Evolutionary conservation across 2,113 vertebrate species (phyloP), one percentile per base, ranked within the genome.

Genomic region (Drymodes brunneopygia): DNA sequence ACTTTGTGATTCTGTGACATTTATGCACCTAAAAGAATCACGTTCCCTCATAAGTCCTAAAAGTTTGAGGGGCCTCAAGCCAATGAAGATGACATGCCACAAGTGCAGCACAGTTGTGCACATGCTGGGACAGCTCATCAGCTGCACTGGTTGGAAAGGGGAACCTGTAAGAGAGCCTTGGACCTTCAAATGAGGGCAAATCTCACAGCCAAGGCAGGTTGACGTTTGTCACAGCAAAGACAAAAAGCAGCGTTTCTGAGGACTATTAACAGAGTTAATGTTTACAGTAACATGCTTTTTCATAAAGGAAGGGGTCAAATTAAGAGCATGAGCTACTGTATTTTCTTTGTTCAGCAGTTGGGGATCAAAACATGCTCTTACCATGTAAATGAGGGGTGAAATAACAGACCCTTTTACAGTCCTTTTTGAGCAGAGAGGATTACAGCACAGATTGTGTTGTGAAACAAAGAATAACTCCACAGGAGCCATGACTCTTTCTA

Each of bases 401-500:
- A 84, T 82, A 86, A 77, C 78, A 92, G 82, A 95, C 45, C 36
- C 36, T 78, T 95, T 90, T 88, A 74, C 54, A 80, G 31, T 81
- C 40, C 54, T 90, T 88, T 96, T 94, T 83, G 57, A 93, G 50
- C 66, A 94, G 92, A 54, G 81, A 88, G 54, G 81, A 97, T 91
- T 95, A 65, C 65, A 90, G 64, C 9, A 1, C 70, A 88, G 53
- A 93, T 57, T 94, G 84, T 92, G 90, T 64, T 61, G 72, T 70
- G 71, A 97, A 96, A 95, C 53, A 81, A 95, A 96, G 85, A 93
- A 88, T 58, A 96, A 45, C 85, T 90, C 86, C 62, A 42, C 89
- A 51, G 79, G 79, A 93, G 38, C 79, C 85, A 69, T 65, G 86
- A 92, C 57, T 95, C 60, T 88, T 91, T 92, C 42, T 85, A 75